phyloP scores from a whole-genome alignment of 2,113 vertebrate species.

The Nicator chloris region DNA sequence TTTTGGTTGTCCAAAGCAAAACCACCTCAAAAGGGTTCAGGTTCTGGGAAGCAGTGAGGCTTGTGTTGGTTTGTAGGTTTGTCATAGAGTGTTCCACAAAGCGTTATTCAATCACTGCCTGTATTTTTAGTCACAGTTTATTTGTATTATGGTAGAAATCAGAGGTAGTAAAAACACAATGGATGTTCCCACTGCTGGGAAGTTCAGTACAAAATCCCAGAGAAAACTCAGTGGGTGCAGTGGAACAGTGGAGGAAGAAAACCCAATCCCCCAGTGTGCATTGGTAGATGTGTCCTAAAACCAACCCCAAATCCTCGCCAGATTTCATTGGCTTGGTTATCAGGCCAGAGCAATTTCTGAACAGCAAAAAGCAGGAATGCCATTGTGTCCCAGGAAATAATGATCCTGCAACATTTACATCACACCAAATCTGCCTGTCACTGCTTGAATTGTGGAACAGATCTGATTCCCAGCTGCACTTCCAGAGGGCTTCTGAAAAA shows the following conservation, averaged over 20 bases:
- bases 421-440: neutral
- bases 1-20: constrained; percentile 22
- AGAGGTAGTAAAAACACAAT: neutral
- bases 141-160: neutral
- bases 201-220: neutral
- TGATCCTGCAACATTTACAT: neutral
- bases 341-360: neutral
- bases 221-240: neutral
- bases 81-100: neutral
- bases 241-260: neutral
- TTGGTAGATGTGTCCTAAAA: neutral
- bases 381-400: neutral
- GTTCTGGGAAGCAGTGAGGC: neutral
- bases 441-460: neutral
- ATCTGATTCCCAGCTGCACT: neutral
- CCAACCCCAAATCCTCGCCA: neutral
- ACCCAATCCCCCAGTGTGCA: neutral
- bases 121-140: constrained; percentile 2
- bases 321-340: neutral
- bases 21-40: neutral
- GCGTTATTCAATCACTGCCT: neutral
- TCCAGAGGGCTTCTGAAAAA: neutral
- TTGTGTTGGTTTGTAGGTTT: neutral
- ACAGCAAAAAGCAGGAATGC: neutral
- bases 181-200: neutral